phyloP scores from a whole-genome alignment of 2,113 vertebrate genomes.

The Pseudorectes ferrugineus region DNA sequence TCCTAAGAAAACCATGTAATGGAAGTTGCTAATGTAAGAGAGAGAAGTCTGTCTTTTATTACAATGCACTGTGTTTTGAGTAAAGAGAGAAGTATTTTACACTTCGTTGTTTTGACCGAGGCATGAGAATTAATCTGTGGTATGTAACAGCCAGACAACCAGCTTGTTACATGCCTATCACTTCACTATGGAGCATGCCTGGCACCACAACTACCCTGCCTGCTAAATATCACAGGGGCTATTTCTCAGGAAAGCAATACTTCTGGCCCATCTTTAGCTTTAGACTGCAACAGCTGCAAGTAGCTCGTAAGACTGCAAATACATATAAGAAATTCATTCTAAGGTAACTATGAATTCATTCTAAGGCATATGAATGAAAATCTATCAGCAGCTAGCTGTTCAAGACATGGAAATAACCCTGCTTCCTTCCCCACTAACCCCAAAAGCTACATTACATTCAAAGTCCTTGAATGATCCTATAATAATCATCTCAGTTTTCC shows the following conservation, averaged over 20 bases:
- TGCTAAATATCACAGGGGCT: not conserved
- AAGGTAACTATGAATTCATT: not conserved
- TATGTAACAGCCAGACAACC: slow-evolving; percentile 51
- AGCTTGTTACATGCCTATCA: slow-evolving; percentile 22
- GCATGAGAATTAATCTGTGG: slow-evolving; percentile 32
- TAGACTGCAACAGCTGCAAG: slow-evolving; percentile 1
- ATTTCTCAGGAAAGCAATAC: not conserved
- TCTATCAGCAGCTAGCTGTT: not conserved
- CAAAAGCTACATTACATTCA: not conserved
- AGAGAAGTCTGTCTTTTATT: not conserved
- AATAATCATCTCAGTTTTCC: not conserved
- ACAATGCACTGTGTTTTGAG: not conserved
- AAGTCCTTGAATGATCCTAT: not conserved
- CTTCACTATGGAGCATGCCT: slow-evolving; percentile 38
- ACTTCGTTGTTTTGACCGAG: not conserved
- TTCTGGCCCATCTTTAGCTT: not conserved
- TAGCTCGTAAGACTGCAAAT: not conserved
- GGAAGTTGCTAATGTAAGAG: not conserved
- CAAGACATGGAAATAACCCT: not conserved
- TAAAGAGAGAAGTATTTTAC: not conserved
- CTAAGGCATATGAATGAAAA: not conserved
- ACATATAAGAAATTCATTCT: not conserved
- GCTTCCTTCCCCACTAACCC: not conserved
- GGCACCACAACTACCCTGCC: not conserved
- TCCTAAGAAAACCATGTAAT: not conserved